These are phyloP conservation scores for Erannis defoliaria DNA, from an alignment of 2,888 invertebrate genomes.

Conservation along the genomic window DNA sequence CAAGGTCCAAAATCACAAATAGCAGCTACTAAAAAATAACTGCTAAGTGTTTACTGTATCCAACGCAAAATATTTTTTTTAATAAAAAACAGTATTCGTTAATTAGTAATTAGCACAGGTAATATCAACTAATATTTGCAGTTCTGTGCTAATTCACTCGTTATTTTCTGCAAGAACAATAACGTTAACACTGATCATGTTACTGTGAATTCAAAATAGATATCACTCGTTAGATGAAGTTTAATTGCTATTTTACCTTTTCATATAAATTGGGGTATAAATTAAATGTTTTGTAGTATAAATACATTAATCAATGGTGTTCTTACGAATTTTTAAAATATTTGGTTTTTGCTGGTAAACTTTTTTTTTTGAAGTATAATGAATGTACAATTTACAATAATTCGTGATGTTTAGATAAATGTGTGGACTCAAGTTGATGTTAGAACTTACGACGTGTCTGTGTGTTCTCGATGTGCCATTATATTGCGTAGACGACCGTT, in stretches of 20 bases:
- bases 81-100: neutral
- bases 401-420: conserved; percentile 19
- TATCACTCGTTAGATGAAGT: neutral
- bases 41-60: neutral
- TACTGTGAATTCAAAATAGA: conserved; percentile 43
- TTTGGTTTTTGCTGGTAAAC: neutral
- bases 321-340: neutral
- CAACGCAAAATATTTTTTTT: neutral
- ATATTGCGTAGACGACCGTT: conserved; percentile 38
- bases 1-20: conserved; percentile 7
- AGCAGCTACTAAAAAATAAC: neutral
- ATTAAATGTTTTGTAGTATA: neutral
- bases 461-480: conserved; percentile 77
- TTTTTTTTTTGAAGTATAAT: neutral
- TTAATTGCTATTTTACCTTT: neutral
- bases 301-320: neutral
- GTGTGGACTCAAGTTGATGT: conserved; percentile 37
- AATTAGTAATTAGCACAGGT: neutral
- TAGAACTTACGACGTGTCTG: conserved; percentile 62
- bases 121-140: conserved; percentile 18
- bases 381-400: conserved; percentile 1
- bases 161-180: conserved; percentile 58
- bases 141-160: conserved; percentile 63
- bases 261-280: neutral
- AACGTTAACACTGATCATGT: conserved; percentile 45